Evolutionary conservation across 2,797 vertebrate species (phyloP).

Genomic region (Micromesistius poutassou): DNA sequence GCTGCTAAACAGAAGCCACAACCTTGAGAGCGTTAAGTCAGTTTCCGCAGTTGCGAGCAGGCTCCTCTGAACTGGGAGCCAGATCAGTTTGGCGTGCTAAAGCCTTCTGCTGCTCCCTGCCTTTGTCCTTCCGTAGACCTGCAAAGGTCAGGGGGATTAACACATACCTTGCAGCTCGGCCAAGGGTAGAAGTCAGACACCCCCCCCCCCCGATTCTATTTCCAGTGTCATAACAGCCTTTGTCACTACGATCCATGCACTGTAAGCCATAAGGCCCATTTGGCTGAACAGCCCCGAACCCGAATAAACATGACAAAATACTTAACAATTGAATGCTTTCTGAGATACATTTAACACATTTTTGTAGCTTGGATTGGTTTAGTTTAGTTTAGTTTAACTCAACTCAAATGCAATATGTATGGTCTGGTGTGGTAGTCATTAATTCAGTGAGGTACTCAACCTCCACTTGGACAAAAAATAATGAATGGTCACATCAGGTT

Average conservation of each 20-base stretch:
- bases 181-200: slow-evolving; percentile 35
- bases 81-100: slow-evolving; percentile 60
- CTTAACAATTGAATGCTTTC: background rate
- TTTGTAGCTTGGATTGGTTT: background rate
- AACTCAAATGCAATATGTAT: background rate
- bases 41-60: slow-evolving; percentile 45
- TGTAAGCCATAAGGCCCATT: slow-evolving; percentile 4
- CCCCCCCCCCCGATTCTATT: slow-evolving; percentile 49
- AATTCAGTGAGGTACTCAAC: background rate
- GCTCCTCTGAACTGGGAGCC: slow-evolving; percentile 58
- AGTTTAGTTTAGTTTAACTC: too few relatives aligned
- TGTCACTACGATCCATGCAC: slow-evolving; percentile 37
- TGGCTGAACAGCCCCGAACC: background rate
- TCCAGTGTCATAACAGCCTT: slow-evolving; percentile 44
- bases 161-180: slow-evolving; percentile 65
- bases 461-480: background rate
- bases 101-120: slow-evolving; percentile 39
- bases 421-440: background rate
- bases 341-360: background rate
- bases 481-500: background rate
- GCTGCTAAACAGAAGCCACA: slow-evolving; percentile 29
- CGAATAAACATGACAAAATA: background rate
- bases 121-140: slow-evolving; percentile 55
- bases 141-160: slow-evolving; percentile 67
- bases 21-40: slow-evolving; percentile 62